Conservation (phyloP, 2,113 vertebrate species). For the Sitta europaea region DNA sequence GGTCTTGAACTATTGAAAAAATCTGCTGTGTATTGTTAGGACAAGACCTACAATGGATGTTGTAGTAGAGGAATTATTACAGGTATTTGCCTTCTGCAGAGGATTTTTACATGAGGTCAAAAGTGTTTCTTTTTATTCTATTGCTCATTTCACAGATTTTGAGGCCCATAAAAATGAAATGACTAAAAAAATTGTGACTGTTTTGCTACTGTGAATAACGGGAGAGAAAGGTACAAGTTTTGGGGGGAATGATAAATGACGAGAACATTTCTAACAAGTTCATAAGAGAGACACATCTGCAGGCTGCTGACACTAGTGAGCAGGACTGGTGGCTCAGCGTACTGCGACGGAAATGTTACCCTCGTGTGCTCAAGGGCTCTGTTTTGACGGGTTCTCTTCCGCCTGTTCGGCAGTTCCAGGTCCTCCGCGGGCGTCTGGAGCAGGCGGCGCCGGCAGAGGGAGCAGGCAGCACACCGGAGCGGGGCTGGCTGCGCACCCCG, state of each 20-base stretch:
- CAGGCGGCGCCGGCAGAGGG: neutral
- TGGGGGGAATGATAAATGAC: neutral
- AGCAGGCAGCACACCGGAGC: neutral
- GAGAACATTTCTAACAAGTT: neutral
- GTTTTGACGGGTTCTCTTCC: rapidly evolving
- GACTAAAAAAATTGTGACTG: neutral
- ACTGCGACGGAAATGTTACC: rapidly evolving
- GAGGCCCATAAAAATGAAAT: neutral
- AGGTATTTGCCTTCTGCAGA: neutral
- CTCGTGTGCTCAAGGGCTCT: rapidly evolving
- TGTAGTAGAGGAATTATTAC: neutral
- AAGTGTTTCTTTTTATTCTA: neutral
- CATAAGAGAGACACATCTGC: rapidly evolving
- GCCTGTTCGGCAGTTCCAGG: rapidly evolving
- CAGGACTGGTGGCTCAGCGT: neutral
- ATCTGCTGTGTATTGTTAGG: neutral
- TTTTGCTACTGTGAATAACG: neutral
- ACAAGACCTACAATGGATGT: neutral
- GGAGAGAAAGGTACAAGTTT: neutral
- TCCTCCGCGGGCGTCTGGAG: rapidly evolving
- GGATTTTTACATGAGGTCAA: neutral
- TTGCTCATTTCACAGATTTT: neutral
- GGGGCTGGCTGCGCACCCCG: too few relatives aligned
- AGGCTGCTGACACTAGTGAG: neutral
- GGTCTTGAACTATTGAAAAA: neutral